These are phyloP conservation scores for Dasypogon diadema DNA, from an alignment of 2,888 invertebrate species.

Conservation along the genomic window DNA sequence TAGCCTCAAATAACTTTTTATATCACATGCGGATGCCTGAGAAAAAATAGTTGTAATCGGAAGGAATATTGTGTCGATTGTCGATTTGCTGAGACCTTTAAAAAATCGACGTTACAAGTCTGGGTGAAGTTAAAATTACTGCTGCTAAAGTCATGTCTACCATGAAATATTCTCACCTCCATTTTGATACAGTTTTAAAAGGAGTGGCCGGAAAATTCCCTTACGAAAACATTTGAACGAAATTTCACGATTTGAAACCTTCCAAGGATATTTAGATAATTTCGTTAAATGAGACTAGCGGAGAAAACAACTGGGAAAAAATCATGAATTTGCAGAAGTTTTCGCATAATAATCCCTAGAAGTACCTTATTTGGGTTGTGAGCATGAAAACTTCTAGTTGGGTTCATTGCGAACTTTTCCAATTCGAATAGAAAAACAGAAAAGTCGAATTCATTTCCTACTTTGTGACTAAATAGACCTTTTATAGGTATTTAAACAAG, in stretches of 20 bases:
- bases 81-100: neutral
- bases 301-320: neutral
- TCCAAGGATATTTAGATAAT: neutral
- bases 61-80: constrained; percentile 27
- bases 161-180: neutral
- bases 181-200: neutral
- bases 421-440: constrained; percentile 17
- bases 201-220: neutral
- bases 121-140: neutral
- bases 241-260: neutral
- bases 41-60: constrained; percentile 1
- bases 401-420: constrained; percentile 29
- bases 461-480: neutral
- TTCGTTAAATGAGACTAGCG: neutral
- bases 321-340: neutral
- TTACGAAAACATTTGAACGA: neutral
- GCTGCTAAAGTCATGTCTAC: neutral
- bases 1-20: constrained; percentile 35
- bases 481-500: neutral
- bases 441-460: constrained; percentile 35
- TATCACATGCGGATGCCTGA: neutral
- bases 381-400: constrained; percentile 23
- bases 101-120: neutral
- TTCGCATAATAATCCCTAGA: neutral
- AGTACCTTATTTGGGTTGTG: constrained; percentile 28